Base-by-base conservation (phyloP, 2,797 vertebrate species). In the Channallabes apus region DNA sequence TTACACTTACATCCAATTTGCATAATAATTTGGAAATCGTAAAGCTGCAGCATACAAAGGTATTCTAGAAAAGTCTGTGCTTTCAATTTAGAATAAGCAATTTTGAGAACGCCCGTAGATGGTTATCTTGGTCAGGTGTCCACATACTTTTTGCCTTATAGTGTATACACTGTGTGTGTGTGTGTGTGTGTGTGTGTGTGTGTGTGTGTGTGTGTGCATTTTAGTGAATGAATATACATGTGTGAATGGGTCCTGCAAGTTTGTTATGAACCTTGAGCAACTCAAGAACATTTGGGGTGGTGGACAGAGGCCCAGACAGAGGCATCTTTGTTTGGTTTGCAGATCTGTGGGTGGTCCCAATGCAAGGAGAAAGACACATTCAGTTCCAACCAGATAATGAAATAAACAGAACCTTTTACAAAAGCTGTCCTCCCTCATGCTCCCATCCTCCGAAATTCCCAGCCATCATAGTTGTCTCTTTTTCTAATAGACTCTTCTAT, bases 281-380 rank as follows among this genome's bases (percentile, higher is more conserved):
- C 95, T 95, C 88, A 91, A 95, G 93, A 94, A 89, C 88, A 71
- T 77, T 84, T 88, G 18, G 18, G 79, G 62, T 82, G 9, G 75
- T 61, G 80, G 86, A 87, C 64, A 80, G 86, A 56, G 87, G 88
- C 86, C 82, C 91, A 92, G 91, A 94, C 93, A 91, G 92, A 94
- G 91, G 86, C 88, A 90, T 94, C 94, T 96, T 97, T 97, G 96
- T 97, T 94, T 93, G 90, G 91, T 89, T 90, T 88, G 90, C 90
- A 83, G 91, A 95, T 95, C 95, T 94, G 95, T 96, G 96, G 96
- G 96, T 96, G 96, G 96, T 94, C 96, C 91, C 62, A 90, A 85
- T 56, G 86, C 90, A 79, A 81, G 87, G 92, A 95, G 93, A 96
- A 88, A 88, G 94, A 93, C 92, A 92, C 94, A 92, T 95, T 96